Base-by-base conservation (phyloP, 2,113 vertebrate genomes). In the Morone chrysops region DNA sequence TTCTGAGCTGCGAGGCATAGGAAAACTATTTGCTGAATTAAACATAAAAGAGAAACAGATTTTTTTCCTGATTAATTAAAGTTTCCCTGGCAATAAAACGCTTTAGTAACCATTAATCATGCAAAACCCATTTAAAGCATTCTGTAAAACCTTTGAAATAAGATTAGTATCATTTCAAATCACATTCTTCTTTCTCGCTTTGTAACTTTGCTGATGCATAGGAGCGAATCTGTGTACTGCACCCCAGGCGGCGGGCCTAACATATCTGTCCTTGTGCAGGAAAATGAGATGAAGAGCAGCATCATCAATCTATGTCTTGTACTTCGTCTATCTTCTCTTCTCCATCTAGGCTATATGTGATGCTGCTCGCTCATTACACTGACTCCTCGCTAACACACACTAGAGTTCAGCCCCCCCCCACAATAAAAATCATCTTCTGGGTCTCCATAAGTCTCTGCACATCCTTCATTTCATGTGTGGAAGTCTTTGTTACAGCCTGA, bases 291-390 rank as follows among this genome's bases (percentile, higher is more conserved):
- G 70, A 84, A 78, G 60, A 84, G 77, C 70, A 80, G 71, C 79
- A 75, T 87, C 88, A 93, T 93, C 86, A 90, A 77, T 93, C 91
- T 90, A 80, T 87, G 89, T 81, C 87, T 90, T 31, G 18, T 50
- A 63, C 85, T 86, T 90, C 72, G 18, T 61, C 75, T 31, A 65
- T 85, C 82, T 79, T 81, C 65, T 60, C 45, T 47, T 84, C 82
- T 80, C 66, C 79, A 51, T 87, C 88, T 16, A 13, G 67, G 80
- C 80, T 77, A 6, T 10, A 18, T 81, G 83, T 76, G 80, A 86
- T 82, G 84, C 72, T 73, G 63, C 79, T 87, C 43, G 78, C 88
- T 92, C 92, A 91, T 94, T 93, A 94, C 84, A 94, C 84, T 47
- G 61, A 84, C 87, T 90, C 65, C 84, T 86, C 38, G 7, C 84